Percentiles rank a stretch among this genome's conserved stretches.
Conservation (phyloP, 2,113 vertebrate genomes). For the Ochotona princeps region DNA sequence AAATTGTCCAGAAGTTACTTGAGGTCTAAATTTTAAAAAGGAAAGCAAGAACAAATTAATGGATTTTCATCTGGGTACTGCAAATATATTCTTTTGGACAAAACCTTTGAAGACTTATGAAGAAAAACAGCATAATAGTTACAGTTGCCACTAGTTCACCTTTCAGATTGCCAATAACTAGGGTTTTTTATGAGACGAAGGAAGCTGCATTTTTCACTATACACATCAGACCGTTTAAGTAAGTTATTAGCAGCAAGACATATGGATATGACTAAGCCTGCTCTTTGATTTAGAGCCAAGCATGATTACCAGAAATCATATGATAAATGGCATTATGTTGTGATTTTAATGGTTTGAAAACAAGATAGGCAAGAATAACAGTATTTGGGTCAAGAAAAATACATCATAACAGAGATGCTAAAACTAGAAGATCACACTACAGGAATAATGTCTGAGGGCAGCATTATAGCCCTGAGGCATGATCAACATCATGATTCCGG, state of each 20-base stretch:
- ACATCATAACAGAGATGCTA: neutral
- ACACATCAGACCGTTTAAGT: neutral
- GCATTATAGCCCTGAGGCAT: neutral
- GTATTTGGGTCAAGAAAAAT: neutral
- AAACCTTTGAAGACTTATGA: neutral
- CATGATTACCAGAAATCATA: neutral
- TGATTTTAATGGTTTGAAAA: neutral
- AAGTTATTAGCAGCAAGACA: neutral
- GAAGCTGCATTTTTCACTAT: neutral
- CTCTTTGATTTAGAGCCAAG: neutral
- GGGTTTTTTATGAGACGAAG: neutral
- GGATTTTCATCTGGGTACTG: neutral
- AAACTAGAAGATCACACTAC: neutral
- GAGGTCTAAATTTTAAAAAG: slow-evolving; percentile 28
- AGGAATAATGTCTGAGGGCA: neutral
- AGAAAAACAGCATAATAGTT: slow-evolving; percentile 30
- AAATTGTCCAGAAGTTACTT: neutral
- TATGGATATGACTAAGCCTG: neutral
- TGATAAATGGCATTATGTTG: neutral
- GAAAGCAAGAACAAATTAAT: slow-evolving; percentile 2
- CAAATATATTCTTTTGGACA: neutral
- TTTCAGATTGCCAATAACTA: neutral
- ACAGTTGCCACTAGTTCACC: neutral
- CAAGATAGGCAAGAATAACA: neutral
- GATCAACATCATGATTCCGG: neutral